These are phyloP conservation scores for Agrotis segetum DNA, from an alignment of 2,888 invertebrate genomes.

Conservation along the genomic window DNA sequence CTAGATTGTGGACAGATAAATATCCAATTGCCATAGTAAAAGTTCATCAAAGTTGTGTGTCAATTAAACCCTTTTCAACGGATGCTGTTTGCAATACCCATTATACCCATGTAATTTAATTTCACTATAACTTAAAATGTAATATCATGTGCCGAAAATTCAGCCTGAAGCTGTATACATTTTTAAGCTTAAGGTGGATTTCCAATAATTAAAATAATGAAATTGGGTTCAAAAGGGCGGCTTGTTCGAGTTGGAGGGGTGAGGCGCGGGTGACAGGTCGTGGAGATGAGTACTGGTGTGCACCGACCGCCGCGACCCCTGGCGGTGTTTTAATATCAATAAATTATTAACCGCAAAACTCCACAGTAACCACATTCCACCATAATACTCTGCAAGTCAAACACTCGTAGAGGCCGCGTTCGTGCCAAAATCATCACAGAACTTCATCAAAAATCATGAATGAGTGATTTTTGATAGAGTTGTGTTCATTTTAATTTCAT, in stretches of 20 bases:
- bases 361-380: background rate
- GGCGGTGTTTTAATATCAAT: background rate
- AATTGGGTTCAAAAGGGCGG: background rate
- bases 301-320: background rate
- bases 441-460: no score
- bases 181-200: background rate
- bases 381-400: background rate
- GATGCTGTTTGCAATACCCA: no score
- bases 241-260: background rate
- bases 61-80: no score
- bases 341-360: background rate
- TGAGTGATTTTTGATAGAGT: no score
- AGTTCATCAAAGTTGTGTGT: no score
- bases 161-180: background rate
- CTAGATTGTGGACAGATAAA: background rate
- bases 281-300: no score
- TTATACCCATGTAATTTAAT: no score
- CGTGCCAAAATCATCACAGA: no score
- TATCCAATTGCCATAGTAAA: background rate
- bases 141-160: background rate
- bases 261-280: no score
- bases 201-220: background rate
- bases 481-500: no score
- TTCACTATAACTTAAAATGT: background rate
- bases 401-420: no score